Conservation (phyloP, 2,113 vertebrate genomes). For the Bothrops jararaca region DNA sequence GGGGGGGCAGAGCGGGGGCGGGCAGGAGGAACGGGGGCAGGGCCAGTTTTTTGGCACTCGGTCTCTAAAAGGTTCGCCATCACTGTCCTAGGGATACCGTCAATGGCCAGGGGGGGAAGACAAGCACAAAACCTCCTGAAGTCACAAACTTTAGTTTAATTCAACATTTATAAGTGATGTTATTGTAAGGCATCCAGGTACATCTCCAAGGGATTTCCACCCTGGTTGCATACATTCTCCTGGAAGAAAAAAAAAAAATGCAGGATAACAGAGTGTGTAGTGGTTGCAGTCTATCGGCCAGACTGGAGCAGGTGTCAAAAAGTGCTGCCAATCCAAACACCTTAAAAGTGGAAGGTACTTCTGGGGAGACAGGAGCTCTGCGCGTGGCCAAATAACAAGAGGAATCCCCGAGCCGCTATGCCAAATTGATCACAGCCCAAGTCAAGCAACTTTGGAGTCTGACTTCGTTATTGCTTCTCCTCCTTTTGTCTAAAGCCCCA, state of each 20-base stretch:
- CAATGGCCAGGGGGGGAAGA: constrained; percentile 4
- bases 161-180: constrained; percentile 50
- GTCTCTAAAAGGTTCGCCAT: no score
- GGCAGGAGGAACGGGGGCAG: no score
- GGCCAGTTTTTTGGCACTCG: no score
- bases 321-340: neutral
- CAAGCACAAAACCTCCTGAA: constrained; percentile 27
- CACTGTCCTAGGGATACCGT: neutral
- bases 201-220: constrained; percentile 52
- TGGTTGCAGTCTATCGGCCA: constrained; percentile 32
- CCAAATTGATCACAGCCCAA: constrained; percentile 22
- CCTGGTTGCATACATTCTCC: constrained; percentile 53
- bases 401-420: neutral
- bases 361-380: neutral
- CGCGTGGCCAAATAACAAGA: neutral
- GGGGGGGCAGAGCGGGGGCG: no score
- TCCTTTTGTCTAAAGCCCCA: constrained; percentile 57
- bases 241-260: constrained; percentile 49
- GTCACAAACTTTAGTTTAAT: constrained; percentile 63
- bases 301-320: constrained; percentile 19
- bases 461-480: constrained; percentile 65
- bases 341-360: constrained; percentile 24
- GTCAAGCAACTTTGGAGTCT: constrained; percentile 40
- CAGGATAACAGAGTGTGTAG: constrained; percentile 39
- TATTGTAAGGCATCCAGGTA: constrained; percentile 64